Percentiles rank a stretch among this genome's conserved stretches.
These are phyloP conservation scores for Sakesphorus luctuosus DNA, from an alignment of 2,113 vertebrate genomes.

Conservation along the genomic window DNA sequence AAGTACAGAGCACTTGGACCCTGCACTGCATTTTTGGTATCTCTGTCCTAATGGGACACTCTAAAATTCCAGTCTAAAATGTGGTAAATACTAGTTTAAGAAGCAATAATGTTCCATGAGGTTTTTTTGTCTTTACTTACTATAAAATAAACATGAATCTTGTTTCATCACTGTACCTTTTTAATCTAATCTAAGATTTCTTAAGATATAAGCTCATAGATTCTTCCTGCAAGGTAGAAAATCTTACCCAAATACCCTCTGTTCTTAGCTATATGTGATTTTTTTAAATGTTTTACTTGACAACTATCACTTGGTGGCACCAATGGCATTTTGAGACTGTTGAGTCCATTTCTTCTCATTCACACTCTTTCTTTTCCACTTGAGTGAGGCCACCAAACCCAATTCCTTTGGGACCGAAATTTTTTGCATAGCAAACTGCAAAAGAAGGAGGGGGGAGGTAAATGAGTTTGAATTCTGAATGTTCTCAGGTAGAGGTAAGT, in stretches of 20 bases:
- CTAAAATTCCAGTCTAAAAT: neutral
- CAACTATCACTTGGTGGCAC: neutral
- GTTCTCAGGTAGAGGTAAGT: neutral
- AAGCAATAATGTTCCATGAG: neutral
- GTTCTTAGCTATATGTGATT: neutral
- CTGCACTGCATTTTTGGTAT: neutral
- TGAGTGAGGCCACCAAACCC: conserved; percentile 91
- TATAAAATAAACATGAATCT: neutral
- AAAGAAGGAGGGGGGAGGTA: neutral
- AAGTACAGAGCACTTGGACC: neutral
- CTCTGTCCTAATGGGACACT: neutral
- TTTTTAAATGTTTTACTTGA: neutral
- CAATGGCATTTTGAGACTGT: neutral
- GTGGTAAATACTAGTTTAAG: neutral
- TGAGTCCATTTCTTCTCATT: conserved; percentile 37
- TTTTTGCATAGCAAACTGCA: conserved; percentile 95
- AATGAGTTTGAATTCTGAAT: neutral
- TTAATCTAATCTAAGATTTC: conserved; percentile 4
- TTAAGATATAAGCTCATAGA: neutral
- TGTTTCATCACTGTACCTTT: neutral
- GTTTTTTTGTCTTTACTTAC: neutral
- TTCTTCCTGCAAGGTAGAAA: neutral
- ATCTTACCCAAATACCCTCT: neutral
- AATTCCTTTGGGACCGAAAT: conserved; percentile 94
- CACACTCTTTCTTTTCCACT: conserved; percentile 80